Conservation (phyloP, 2,888 invertebrate genomes). For the Craniophora ligustri region DNA sequence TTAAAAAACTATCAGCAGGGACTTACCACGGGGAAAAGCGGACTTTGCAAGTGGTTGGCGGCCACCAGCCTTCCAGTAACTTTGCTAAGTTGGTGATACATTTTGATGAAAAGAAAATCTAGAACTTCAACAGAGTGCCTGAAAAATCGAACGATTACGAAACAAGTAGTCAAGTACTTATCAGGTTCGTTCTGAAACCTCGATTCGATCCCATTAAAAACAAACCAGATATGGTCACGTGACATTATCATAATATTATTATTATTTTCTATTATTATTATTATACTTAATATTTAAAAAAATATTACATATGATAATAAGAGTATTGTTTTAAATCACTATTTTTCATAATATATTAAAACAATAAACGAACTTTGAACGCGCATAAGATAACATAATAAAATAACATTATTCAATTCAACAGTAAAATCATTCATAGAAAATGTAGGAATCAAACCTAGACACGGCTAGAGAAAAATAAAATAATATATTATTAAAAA, state of each 20-base stretch:
- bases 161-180: slow-evolving; percentile 82
- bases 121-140: slow-evolving; percentile 54
- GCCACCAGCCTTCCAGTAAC: slow-evolving; percentile 80
- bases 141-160: slow-evolving; percentile 80
- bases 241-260: neutral
- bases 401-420: too few species aligned
- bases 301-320: too few species aligned
- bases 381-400: too few species aligned
- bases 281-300: too few species aligned
- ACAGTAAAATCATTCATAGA: too few species aligned
- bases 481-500: too few species aligned
- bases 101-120: slow-evolving; percentile 59
- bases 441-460: too few species aligned
- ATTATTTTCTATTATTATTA: neutral
- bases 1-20: neutral
- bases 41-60: slow-evolving; percentile 77
- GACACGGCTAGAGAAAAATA: too few species aligned
- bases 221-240: neutral
- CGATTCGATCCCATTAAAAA: neutral
- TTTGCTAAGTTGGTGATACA: slow-evolving; percentile 85
- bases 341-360: too few species aligned
- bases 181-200: slow-evolving; percentile 63
- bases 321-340: too few species aligned
- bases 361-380: too few species aligned
- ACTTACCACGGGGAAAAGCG: slow-evolving; percentile 84